Percentiles rank a stretch among this genome's conserved stretches.
Conservation (phyloP, 1,140 invertebrate genomes). For the Tribolium madens region DNA sequence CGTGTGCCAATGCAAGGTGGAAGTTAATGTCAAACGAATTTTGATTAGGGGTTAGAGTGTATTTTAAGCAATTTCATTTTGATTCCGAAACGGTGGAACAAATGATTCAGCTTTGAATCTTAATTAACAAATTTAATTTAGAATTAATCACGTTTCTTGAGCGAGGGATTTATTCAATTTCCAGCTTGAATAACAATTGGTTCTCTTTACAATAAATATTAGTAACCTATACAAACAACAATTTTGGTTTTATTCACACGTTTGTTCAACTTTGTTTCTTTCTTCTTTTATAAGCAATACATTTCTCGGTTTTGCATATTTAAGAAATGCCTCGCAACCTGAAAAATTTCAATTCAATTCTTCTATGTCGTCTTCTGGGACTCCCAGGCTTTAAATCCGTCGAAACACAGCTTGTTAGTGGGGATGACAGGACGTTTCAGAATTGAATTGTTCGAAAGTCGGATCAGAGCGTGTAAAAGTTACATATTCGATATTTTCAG, state of each 20-base stretch:
- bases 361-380: not conserved
- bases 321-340: not conserved
- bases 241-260: no score
- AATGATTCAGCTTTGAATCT: no score
- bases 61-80: no score
- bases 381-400: not conserved
- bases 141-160: no score
- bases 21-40: constrained; percentile 1
- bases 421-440: not conserved
- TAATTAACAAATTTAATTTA: no score
- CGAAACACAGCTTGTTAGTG: not conserved
- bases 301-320: not conserved
- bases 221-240: no score
- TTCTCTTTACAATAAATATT: no score
- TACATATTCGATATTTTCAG: constrained; percentile 16
- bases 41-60: not conserved
- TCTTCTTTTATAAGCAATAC: no score
- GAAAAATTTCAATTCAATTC: not conserved
- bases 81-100: no score
- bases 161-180: no score
- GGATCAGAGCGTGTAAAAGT: not conserved
- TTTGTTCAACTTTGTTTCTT: no score
- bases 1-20: not conserved
- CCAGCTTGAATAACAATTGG: no score
- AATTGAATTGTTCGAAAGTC: constrained; percentile 9